Evolutionary conservation across 2,113 vertebrate genomes (phyloP), one percentile per base, ranked within the genome.

Genomic region (Oxyura jamaicensis): DNA sequence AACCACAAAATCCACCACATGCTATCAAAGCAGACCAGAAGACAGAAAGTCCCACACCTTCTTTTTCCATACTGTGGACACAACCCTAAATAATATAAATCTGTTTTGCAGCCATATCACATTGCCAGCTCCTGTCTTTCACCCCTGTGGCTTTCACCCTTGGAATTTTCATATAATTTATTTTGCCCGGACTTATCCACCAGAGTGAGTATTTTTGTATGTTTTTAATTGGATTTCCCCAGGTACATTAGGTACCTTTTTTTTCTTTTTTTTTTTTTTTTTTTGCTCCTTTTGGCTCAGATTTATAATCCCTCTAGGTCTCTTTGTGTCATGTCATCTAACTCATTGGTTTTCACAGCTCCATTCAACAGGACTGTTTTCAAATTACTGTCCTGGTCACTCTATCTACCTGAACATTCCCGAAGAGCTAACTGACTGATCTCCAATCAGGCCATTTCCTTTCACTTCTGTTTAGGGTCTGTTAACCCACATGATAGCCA

Each of bases 191-290:
- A 52, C 22, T 25, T 90, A 25, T 86, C 46, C 33, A 58, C 5
- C 29, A 63, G 41, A 35, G 20, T 55, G 23, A 53, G 16, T 76
- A n/a, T 10, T 94, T 86, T 50, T 92, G 11, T 73, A 44, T 50
- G 1, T 50, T 88, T 86, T 83, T 88, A 68, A 78, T 46, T 88
- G 23, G 4, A 78, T 90, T 83, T 86, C n/a, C 31, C 14, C 23
- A 50, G 13, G 2, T 77, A 19, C 48, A 62, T 69, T 69, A 46
- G 4, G 36, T 39, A 39, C 36, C n/a, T n/a, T n/a, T 41, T 41
- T 4, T 35, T 74, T 58, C 29, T 77, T 78, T 48, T 0, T 0
- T 46, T 20, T 46, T 21, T 78, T 65, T 50, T 0, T 0, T 20
- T 92, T 91, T 88, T 58, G 1, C 31, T 58, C 26, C 16, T 48